Percentiles rank a stretch among this genome's conserved stretches.
These are phyloP conservation scores for Megaleporinus macrocephalus DNA, from an alignment of 2,113 vertebrate species.

Conservation along the genomic window DNA sequence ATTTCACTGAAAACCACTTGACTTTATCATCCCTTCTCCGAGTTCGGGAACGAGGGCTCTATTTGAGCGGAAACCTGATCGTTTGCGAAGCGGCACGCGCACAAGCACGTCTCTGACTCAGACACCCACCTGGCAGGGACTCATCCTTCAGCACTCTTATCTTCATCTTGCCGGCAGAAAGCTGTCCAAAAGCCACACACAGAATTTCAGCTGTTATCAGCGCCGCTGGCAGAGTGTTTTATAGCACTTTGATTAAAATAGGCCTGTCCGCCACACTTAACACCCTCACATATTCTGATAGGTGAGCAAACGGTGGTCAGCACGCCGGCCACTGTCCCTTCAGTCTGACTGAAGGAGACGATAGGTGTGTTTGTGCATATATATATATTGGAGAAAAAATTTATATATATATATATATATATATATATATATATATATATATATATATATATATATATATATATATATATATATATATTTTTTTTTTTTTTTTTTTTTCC, in stretches of 20 bases:
- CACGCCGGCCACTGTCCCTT: background rate
- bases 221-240: background rate
- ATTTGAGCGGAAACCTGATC: background rate
- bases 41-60: no score
- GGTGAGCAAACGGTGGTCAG: background rate
- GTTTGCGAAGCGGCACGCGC: background rate
- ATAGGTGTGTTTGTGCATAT: no score
- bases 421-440: no score
- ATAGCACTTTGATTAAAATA: background rate
- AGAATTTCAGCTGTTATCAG: background rate
- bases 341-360: background rate
- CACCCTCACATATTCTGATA: background rate
- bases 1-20: no score
- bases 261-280: background rate
- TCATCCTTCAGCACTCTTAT: conserved; percentile 84
- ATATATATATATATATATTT: no score
- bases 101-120: conserved; percentile 14
- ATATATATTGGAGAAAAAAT: no score
- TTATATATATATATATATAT: no score
- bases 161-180: conserved; percentile 84
- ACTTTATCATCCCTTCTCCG: no score
- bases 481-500: no score
- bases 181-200: conserved; percentile 64
- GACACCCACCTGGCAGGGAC: conserved; percentile 64
- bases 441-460: no score